phyloP scores from a whole-genome alignment of 92 coral and sea anemone species.

The Epizoanthus scotinus region DNA sequence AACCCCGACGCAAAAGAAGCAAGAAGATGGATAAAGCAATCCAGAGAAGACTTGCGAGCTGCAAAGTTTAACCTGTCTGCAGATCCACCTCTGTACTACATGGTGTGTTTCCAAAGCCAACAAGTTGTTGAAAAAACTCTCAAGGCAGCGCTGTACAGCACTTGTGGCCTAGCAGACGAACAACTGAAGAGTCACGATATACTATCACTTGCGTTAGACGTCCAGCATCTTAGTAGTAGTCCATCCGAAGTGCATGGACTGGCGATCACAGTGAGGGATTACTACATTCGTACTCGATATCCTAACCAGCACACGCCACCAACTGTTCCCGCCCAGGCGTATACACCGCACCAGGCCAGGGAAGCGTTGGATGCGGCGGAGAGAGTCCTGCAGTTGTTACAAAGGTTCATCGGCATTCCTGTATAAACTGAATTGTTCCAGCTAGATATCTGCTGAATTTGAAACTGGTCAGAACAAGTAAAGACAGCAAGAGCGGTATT shows the following conservation, averaged over 20 bases:
- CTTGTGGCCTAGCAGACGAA: constrained; percentile 73
- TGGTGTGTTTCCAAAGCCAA: constrained; percentile 84
- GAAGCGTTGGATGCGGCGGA: constrained; percentile 64
- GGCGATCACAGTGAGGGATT: constrained; percentile 61
- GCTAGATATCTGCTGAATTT: neutral
- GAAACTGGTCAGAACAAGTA: neutral
- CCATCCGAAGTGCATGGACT: constrained; percentile 52
- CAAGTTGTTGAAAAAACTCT: constrained; percentile 89
- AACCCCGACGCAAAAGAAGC: constrained; percentile 56
- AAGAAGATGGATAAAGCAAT: constrained; percentile 76
- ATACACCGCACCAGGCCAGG: constrained; percentile 56
- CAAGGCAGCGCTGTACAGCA: constrained; percentile 76
- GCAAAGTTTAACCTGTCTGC: too few relatives aligned
- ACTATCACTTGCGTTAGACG: constrained; percentile 53
- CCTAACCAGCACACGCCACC: constrained; percentile 70
- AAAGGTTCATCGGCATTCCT: constrained; percentile 58
- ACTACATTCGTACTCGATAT: constrained; percentile 73
- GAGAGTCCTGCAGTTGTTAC: constrained; percentile 42
- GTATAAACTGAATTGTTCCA: neutral
- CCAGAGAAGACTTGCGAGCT: constrained; percentile 77
- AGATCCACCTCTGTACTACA: constrained; percentile 50
- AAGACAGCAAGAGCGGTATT: neutral
- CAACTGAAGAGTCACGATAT: constrained; percentile 81
- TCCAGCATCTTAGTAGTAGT: constrained; percentile 55
- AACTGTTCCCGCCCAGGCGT: constrained; percentile 72